phyloP scores from a whole-genome alignment of 2,888 invertebrate species.

The Mimumesa dahlbomi region DNA sequence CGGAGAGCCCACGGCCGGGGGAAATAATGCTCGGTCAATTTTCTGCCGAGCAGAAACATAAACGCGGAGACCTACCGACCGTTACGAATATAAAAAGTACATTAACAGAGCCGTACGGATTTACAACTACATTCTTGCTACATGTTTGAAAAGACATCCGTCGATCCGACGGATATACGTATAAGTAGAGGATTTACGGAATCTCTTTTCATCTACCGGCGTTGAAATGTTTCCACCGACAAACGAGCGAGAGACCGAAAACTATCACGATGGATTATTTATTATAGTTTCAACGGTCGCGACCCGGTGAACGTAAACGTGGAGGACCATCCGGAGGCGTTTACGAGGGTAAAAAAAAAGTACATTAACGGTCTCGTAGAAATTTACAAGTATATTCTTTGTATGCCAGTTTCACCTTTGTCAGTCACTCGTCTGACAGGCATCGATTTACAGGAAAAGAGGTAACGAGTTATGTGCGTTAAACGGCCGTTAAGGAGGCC shows the following conservation, averaged over 20 bases:
- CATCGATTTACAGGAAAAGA: constrained; percentile 60
- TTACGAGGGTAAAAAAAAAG: constrained; percentile 59
- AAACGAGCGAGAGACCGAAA: constrained; percentile 35
- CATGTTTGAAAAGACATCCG: neutral
- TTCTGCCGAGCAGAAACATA: constrained; percentile 18
- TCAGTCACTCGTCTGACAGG: constrained; percentile 52
- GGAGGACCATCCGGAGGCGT: constrained; percentile 43
- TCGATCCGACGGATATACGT: constrained; percentile 26
- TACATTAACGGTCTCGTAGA: constrained; percentile 62
- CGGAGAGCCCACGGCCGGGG: neutral
- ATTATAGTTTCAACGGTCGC: too few relatives aligned
- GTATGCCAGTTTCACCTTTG: constrained; percentile 44
- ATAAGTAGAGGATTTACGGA: constrained; percentile 47
- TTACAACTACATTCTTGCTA: constrained; percentile 54
- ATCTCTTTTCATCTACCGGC: constrained; percentile 32
- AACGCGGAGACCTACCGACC: constrained; percentile 21
- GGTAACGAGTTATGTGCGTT: constrained; percentile 54
- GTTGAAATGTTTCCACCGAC: constrained; percentile 25
- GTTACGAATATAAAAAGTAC: constrained; percentile 34
- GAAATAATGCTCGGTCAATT: constrained; percentile 19
- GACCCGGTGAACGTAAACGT: constrained; percentile 42
- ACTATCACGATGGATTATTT: too few relatives aligned
- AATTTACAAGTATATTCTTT: constrained; percentile 65
- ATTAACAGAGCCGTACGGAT: constrained; percentile 50
- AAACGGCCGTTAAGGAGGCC: constrained; percentile 58